Evolutionary conservation across 2,113 vertebrate genomes (phyloP).

Genomic region (Cochlearius cochlearius): DNA sequence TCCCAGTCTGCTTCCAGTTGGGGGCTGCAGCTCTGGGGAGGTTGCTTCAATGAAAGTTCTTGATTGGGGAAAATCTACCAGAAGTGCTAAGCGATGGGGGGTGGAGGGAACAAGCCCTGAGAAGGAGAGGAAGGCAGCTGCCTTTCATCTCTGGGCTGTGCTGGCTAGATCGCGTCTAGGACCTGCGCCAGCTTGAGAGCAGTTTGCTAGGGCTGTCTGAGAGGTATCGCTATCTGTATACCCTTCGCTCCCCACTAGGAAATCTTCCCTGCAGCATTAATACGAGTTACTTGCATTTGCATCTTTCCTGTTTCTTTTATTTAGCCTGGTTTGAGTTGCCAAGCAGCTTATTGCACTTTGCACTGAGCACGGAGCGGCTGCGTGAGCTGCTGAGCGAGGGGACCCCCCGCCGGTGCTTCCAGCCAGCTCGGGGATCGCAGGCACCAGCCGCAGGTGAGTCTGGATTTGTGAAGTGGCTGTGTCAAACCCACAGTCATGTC

Average conservation of each 20-base stretch:
- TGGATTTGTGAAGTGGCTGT: not conserved
- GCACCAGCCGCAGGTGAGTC: not conserved
- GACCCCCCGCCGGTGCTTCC: not conserved
- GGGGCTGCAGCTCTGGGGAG: not conserved
- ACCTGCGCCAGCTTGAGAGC: not conserved
- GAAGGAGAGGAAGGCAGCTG: not conserved
- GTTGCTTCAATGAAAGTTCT: not conserved
- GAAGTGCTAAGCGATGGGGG: not conserved
- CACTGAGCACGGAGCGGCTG: not conserved
- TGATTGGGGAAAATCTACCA: not conserved
- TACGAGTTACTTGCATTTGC: not conserved
- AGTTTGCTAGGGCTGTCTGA: not conserved
- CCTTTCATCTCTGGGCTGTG: not conserved
- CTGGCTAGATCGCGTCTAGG: not conserved
- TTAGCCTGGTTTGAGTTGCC: not conserved
- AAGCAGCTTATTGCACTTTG: not conserved
- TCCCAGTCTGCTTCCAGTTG: not conserved
- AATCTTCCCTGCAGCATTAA: not conserved
- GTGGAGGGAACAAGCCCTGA: not conserved
- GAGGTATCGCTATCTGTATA: not conserved
- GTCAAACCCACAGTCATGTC: accelerated
- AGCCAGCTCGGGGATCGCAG: not conserved
- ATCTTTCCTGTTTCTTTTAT: not conserved
- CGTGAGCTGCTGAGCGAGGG: not conserved
- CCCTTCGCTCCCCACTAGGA: not conserved